A percentile compares a stretch with the other conserved stretches of the same genome.
phyloP scores from a whole-genome alignment of 1,140 invertebrate genomes.

The Tetramorium alpestre region DNA sequence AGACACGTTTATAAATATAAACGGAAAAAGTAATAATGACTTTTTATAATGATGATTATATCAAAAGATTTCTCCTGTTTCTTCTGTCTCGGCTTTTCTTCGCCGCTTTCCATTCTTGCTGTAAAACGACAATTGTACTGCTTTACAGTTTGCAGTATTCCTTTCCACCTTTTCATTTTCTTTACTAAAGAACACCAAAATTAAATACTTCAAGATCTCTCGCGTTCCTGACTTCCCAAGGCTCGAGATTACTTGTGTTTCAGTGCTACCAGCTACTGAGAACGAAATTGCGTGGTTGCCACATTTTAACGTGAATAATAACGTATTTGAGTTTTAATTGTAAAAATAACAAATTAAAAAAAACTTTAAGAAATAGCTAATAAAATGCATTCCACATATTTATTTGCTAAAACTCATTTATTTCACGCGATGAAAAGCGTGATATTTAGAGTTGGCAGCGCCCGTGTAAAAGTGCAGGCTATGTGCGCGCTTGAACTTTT shows the following conservation, averaged over 20 bases:
- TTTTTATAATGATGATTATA: no score
- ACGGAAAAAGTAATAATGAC: no score
- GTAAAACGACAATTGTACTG: neutral
- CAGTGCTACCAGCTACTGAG: neutral
- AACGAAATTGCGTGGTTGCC: neutral
- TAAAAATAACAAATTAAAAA: neutral
- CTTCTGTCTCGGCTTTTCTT: neutral
- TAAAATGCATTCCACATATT: no score
- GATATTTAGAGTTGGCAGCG: no score
- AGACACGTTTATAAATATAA: neutral
- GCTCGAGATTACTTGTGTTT: neutral
- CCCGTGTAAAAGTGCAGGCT: no score
- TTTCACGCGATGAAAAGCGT: no score
- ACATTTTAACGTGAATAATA: neutral
- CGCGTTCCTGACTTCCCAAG: neutral
- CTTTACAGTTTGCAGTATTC: neutral
- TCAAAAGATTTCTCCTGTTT: neutral
- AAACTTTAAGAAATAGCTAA: neutral
- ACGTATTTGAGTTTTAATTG: neutral
- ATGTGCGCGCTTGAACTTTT: no score
- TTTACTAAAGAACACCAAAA: neutral
- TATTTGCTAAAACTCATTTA: no score
- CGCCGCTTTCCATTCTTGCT: neutral
- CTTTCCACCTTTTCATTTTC: neutral
- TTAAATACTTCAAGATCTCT: neutral